Evolutionary conservation across 2,797 vertebrate genomes (phyloP), one percentile per base, ranked within the genome.

Genomic region (Iguana delicatissima): DNA sequence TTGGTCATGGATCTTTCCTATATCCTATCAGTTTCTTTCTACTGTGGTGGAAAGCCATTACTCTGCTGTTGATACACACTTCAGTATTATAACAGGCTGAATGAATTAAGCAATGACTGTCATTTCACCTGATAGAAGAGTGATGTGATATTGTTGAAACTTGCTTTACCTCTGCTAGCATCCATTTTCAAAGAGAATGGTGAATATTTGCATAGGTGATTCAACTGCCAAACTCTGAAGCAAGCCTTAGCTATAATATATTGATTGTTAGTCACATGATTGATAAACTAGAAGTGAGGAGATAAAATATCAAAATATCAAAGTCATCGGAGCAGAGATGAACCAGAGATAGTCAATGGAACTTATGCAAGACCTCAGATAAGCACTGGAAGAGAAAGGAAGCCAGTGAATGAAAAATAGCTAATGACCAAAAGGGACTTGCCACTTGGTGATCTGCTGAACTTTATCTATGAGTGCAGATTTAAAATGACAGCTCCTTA

Each of bases 261-360:
- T n/a, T 89, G 20, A 69, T 91, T 13, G 57, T 91, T 92, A 94
- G 91, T 96, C 73, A 86, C 50, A 87, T 16, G 89, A 69, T 62
- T 46, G 92, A 89, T 88, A 91, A 94, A 92, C 18, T 26, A 80
- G 85, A 59, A 73, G 62, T 95, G 81, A 72, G 77, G 87, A 91
- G 73, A 85, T 67, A 0, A 84, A 93, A 92, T 92, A 93, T 93
- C 89, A 0, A 84, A 93, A 92, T 92, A 93, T 93, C 89, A 92
- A 91, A 93, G 93, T 89, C 32, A 2, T 4, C 46, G 72, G 87
- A 69, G 89, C 80, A 77, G 82, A 3, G 82, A 64, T 91, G 82
- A 82, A 74, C 0, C 77, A 67, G 35, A 76, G 52, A 46, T 84
- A 73, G 69, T n/a, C 89, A 87, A 91, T 79, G 81, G 67, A 26